phyloP scores from a whole-genome alignment of 1,140 invertebrate genomes.

The Paraescarpia echinospica region DNA sequence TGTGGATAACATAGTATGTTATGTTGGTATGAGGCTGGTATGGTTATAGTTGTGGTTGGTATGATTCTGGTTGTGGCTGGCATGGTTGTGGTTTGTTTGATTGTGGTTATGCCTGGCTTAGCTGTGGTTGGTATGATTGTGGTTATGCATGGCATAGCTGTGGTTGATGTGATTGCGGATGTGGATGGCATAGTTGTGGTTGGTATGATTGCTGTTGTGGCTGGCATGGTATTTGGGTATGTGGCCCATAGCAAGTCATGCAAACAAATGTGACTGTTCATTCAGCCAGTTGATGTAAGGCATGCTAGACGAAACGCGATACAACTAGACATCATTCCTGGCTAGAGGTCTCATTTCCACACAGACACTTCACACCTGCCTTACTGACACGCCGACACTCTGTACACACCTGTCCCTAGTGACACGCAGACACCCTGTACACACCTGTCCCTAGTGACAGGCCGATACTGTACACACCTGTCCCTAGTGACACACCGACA shows the following conservation, averaged over 20 bases:
- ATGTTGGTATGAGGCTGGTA: no score
- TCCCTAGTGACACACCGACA: not conserved
- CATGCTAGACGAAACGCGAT: not conserved
- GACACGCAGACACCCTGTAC: no score
- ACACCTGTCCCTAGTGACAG: not conserved
- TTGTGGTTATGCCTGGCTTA: no score
- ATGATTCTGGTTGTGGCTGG: no score
- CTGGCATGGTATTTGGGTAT: not conserved
- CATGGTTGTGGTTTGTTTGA: no score
- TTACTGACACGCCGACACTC: not conserved
- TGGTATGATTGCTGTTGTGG: no score
- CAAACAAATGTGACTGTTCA: not conserved
- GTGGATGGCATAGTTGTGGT: no score
- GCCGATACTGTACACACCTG: not conserved
- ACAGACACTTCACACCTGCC: not conserved
- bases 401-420: not conserved
- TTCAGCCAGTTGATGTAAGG: not conserved
- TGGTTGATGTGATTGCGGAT: no score
- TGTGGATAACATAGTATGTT: no score
- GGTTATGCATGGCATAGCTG: no score
- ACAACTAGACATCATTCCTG: not conserved
- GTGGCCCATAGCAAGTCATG: not conserved
- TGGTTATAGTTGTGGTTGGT: no score
- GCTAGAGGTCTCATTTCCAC: not conserved
- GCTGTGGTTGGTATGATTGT: no score